Evolutionary conservation across 2,113 vertebrate genomes (phyloP).

Genomic region (Australoheros scitulus): DNA sequence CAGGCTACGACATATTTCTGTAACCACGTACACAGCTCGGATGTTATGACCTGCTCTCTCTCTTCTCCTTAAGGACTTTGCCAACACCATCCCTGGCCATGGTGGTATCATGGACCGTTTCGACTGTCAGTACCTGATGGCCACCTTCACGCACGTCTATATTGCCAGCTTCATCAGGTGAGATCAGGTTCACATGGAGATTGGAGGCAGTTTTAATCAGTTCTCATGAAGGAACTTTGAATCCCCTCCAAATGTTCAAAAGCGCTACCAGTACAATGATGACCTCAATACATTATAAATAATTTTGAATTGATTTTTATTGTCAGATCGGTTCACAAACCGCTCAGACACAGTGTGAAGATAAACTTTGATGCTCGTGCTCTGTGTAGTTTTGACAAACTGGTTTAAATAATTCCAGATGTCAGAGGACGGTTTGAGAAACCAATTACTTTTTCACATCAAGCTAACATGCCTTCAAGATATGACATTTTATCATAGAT

Average conservation of each 20-base stretch:
- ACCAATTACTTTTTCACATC: not conserved
- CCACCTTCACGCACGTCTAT: constrained; percentile 98
- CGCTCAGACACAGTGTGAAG: not conserved
- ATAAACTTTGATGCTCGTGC: no score
- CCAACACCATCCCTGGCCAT: constrained; percentile 96
- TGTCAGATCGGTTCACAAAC: not conserved
- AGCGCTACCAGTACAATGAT: no score
- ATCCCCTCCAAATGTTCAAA: no score
- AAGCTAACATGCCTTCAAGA: not conserved
- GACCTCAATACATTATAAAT: no score
- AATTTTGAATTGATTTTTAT: not conserved
- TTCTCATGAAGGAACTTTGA: not conserved
- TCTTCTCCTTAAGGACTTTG: constrained; percentile 87
- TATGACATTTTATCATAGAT: no score
- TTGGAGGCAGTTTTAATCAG: rapidly evolving
- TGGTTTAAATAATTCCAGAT: not conserved
- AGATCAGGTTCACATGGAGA: not conserved
- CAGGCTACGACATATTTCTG: no score
- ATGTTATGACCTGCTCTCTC: not conserved
- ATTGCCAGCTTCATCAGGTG: constrained; percentile 98
- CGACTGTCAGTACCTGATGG: constrained; percentile 98
- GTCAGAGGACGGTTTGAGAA: not conserved
- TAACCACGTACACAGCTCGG: not conserved
- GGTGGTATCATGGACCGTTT: constrained; percentile 99
- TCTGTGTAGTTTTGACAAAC: no score